phyloP scores from a whole-genome alignment of 2,888 invertebrate genomes.

The Salticus scenicus region DNA sequence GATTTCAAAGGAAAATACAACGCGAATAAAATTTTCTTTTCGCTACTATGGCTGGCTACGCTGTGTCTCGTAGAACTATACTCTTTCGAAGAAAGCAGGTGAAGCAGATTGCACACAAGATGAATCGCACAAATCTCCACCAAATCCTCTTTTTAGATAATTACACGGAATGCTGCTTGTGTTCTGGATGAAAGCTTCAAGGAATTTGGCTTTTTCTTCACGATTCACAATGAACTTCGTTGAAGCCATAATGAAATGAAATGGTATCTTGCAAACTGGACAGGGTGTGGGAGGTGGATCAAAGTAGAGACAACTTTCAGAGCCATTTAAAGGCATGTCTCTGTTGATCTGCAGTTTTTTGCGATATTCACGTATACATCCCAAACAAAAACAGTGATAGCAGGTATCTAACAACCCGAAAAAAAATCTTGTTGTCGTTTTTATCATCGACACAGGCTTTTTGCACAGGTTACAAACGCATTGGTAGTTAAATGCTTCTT shows the following conservation, averaged over 20 bases:
- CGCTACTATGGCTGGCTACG: too few species aligned
- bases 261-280: background rate
- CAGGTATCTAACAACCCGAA: background rate
- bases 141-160: background rate
- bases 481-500: background rate
- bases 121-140: background rate
- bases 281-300: background rate
- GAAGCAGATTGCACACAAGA: too few species aligned
- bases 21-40: too few species aligned
- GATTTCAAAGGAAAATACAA: too few species aligned
- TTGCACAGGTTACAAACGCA: background rate
- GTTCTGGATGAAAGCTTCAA: background rate
- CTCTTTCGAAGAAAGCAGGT: too few species aligned
- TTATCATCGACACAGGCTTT: background rate
- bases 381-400: background rate
- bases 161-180: background rate
- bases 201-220: background rate
- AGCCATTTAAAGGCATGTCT: background rate
- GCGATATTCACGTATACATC: background rate
- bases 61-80: too few species aligned
- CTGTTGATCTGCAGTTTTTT: too few species aligned
- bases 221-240: background rate
- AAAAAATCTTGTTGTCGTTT: background rate
- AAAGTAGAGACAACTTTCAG: background rate
- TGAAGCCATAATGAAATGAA: background rate